These are phyloP conservation scores for Onthophagus sagittarius DNA, from an alignment of 2,888 invertebrate genomes.

Conservation along the genomic window DNA sequence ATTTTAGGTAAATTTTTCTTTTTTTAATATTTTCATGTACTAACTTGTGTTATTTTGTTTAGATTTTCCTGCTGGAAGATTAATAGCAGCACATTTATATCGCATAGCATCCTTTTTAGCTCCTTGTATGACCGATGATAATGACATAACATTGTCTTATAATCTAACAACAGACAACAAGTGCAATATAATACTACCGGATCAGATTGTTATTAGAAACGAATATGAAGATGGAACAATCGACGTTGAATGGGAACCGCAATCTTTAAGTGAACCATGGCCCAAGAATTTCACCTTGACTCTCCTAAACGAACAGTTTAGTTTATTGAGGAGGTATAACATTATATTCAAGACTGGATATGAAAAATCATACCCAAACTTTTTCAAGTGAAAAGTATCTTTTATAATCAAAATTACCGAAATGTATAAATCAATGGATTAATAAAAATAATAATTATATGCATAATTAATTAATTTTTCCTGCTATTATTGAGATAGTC, in stretches of 20 bases:
- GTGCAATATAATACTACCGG: neutral
- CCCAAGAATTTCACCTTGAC: neutral
- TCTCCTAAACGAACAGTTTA: neutral
- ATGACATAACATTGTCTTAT: neutral
- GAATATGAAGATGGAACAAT: neutral
- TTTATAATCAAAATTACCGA: no score
- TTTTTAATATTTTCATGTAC: neutral
- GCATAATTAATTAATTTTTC: no score
- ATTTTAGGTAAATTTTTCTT: neutral
- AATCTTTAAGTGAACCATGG: neutral
- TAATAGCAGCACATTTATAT: neutral
- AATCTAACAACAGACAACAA: neutral
- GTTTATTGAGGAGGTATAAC: neutral
- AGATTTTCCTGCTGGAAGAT: neutral
- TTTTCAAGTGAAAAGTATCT: no score
- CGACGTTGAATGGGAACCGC: neutral
- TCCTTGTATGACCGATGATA: neutral
- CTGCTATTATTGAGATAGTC: no score
- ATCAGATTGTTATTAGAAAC: neutral
- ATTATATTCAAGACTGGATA: neutral
- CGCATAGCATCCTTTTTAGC: neutral
- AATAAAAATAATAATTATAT: no score
- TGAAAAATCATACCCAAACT: no score
- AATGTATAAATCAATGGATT: no score
- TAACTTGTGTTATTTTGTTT: neutral